A percentile compares a stretch with the other conserved stretches of the same genome.
These are phyloP conservation scores for Odontamblyopus lacepedii DNA, from an alignment of 2,797 vertebrate genomes.

Conservation along the genomic window DNA sequence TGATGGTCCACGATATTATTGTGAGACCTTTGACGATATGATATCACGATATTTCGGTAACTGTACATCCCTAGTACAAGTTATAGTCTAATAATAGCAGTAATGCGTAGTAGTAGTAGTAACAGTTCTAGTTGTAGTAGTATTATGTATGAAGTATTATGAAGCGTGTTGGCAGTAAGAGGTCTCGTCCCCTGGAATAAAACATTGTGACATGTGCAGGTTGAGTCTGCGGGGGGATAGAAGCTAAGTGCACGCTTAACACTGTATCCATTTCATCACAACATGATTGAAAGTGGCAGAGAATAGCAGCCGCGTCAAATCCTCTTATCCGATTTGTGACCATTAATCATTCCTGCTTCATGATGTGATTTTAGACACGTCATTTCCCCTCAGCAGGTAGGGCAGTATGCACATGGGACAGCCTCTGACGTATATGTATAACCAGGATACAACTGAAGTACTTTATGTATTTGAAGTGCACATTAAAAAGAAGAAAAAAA, in stretches of 20 bases:
- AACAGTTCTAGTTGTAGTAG: not conserved
- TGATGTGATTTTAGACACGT: constrained; percentile 68
- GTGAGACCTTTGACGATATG: no score
- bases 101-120: not conserved
- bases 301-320: constrained; percentile 61
- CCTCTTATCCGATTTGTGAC: constrained; percentile 70
- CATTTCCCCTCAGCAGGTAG: constrained; percentile 61
- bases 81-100: no score
- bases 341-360: constrained; percentile 70
- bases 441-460: no score
- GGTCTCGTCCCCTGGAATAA: not conserved
- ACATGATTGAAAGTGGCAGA: constrained; percentile 66
- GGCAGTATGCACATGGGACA: no score
- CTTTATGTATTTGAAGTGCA: no score
- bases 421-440: no score
- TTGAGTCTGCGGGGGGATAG: constrained; percentile 16
- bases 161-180: not conserved
- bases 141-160: not conserved
- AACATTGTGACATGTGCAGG: not conserved
- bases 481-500: no score
- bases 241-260: constrained; percentile 62
- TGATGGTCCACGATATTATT: no score
- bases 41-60: no score
- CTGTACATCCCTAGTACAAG: no score
- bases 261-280: constrained; percentile 71